Conservation (phyloP, 2,888 invertebrate genomes). For the Lasioglossum morio region DNA sequence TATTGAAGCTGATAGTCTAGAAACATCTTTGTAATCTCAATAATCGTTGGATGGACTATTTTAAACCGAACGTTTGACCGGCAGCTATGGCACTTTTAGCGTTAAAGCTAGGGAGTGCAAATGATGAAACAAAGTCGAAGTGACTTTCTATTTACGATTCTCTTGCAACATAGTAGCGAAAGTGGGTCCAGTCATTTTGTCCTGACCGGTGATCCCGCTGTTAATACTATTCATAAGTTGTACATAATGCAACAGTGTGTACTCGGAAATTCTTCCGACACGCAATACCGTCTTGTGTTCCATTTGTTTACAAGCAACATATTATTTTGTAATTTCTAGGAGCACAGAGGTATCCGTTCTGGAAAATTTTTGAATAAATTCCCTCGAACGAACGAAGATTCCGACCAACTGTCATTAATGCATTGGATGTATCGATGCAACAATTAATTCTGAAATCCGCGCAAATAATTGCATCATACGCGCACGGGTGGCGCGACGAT, state of each 20-base stretch:
- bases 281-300: not conserved
- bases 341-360: not conserved
- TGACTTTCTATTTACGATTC: not conserved
- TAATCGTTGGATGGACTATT: no score
- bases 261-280: not conserved
- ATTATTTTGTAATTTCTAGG: not conserved
- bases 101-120: no score
- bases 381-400: no score
- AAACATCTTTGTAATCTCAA: no score
- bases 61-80: not conserved
- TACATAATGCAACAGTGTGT: not conserved
- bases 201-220: not conserved
- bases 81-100: no score
- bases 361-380: not conserved
- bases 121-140: no score
- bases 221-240: not conserved
- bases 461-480: not conserved
- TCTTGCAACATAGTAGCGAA: not conserved
- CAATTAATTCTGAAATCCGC: not conserved
- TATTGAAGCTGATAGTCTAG: no score
- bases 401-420: no score
- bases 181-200: not conserved
- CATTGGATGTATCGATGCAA: not conserved
- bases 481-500: not conserved
- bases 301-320: not conserved